Base-by-base conservation (phyloP, 2,797 vertebrate genomes). In the Hippocampus kuda region DNA sequence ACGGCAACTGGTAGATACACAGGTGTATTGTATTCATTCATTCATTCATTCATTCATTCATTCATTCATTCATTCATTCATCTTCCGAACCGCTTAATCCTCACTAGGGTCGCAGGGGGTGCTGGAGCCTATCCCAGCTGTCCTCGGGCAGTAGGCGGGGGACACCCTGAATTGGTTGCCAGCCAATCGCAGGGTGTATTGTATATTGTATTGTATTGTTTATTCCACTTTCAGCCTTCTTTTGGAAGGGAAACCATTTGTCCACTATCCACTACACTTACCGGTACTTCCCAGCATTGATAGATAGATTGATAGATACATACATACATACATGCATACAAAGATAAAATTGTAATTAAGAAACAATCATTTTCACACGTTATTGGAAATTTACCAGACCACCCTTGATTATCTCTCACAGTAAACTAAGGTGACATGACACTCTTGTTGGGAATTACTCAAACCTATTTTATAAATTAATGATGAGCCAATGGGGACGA, bases 401-500 rank as follows among this genome's bases (percentile, higher is more conserved):
- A 20, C 6, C 16, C 26, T 16, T 60, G 57, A 20, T 60, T 12
- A 3, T 60, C 27, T 60, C 13, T 18, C 27, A 34, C 27, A 6
- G 27, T 18, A 60, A 30, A 34, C 27, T 34, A 34, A 4, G 27
- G 57, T 34, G 57, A 11, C 54, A 11, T 13, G 5, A 8, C 20
- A 53, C 22, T 24, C 24, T 57, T 24, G 13, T 27, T 57, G 24
- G 65, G 48, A 79, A 56, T 56, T 54, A 68, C 20, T 51, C 42
- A 72, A 86, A 81, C 44, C 83, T 48, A 24, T 26, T 67, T 49
- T 72, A 62, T 90, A 72, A 89, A 90, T 90, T 81, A 89, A 79
- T 85, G 30, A 89, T 88, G 74, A 85, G 68, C 48, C 53, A 41
- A 62, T 70, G 62, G 20, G 60, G 24, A 65, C 9, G 24, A 13